Evolutionary conservation across 2,888 invertebrate genomes (phyloP), one percentile per base, ranked within the genome.

Genomic region (Philereme transversata): DNA sequence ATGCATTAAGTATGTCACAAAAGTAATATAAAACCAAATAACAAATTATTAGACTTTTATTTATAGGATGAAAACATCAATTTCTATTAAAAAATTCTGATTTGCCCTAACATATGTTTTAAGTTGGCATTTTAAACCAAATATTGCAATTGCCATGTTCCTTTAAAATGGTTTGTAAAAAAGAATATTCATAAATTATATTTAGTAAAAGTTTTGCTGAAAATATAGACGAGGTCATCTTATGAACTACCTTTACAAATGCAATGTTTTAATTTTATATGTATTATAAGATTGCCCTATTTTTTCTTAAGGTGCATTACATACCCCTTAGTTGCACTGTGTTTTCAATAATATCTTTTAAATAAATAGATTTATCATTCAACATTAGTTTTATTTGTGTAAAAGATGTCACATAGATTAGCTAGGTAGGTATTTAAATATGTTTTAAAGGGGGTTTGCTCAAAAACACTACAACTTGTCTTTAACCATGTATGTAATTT

Each of bases 401-500:
- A 40, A 40, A 40, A 6, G 4, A 40, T 40, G 6, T 40, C 36
- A 38, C 5, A 6, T 6, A 38, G 36, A 22, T 22, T 22, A 22
- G 1, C 22, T 22, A 8, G 7, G 5, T 8, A 40, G 7, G 6
- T 40, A 6, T 40, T 3, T 7, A 36, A 36, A 36, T 36, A 36
- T 7, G 7, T 36, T 36, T 7, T 40, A 40, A 8, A 40, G 11
- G 45, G 11, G 45, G 11, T 45, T 51, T 34, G 43, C 22, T 51
- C 35, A 45, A 55, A 50, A 53, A 38, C 6, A 54, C 47, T 22
- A 49, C 52, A 43, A 38, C 9, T 57, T 52, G 33, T 51, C 51
- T 57, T 40, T 61, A 53, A 41, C 57, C 44, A 60, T 48, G 36
- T 55, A 52, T 51, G 33, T 67, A 65, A 53, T 68, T 66, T 62